phyloP scores from a whole-genome alignment of 2,113 vertebrate genomes.

The Eubucco bourcierii region DNA sequence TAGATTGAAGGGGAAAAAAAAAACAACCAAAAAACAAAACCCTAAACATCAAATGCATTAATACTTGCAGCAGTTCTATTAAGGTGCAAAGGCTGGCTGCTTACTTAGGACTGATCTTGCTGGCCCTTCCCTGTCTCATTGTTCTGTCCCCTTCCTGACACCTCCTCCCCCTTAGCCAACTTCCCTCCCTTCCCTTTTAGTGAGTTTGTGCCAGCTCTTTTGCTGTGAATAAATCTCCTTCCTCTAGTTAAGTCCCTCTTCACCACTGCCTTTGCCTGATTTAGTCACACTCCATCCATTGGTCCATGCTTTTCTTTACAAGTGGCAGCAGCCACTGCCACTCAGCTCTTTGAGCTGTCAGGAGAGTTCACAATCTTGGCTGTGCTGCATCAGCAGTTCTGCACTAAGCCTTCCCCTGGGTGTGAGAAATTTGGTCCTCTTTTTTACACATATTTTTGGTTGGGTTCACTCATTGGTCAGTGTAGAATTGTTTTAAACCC shows the following conservation, averaged over 20 bases:
- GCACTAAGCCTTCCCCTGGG: background rate
- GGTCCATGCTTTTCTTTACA: background rate
- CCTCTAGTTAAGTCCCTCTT: background rate
- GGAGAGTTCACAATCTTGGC: background rate
- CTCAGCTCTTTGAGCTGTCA: background rate
- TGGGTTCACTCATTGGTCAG: background rate
- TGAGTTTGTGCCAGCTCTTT: conserved; percentile 46
- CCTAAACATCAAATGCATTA: background rate
- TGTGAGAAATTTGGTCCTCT: background rate
- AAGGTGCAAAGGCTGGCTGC: background rate
- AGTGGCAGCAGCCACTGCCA: background rate
- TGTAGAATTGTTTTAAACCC: background rate
- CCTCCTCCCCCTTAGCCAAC: background rate
- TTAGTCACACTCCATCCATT: background rate
- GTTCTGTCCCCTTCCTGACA: conserved; percentile 11
- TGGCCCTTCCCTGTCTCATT: background rate
- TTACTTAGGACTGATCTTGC: background rate
- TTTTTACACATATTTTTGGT: background rate
- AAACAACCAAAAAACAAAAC: too few species aligned
- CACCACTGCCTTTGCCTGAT: background rate
- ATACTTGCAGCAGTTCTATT: background rate
- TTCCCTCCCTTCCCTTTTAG: conserved; percentile 49
- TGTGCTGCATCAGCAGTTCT: background rate
- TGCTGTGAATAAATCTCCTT: conserved; percentile 27
- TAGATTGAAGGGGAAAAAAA: background rate